phyloP scores from a whole-genome alignment of 1,140 invertebrate species.

The roundworm (Caenorhabditis elegans) region DNA sequence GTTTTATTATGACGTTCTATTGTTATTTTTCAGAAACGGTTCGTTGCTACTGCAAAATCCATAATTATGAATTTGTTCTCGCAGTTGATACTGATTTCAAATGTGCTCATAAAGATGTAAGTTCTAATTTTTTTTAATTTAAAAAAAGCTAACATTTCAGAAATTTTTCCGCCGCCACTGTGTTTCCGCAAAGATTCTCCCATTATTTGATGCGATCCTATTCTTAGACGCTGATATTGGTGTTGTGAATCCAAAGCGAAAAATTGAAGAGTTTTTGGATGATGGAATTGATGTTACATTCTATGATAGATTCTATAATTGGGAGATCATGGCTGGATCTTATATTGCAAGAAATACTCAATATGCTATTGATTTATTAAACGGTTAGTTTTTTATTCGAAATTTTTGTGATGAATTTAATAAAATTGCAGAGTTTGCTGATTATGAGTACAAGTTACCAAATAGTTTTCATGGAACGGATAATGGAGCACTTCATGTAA shows the following conservation, averaged over 20 bases:
- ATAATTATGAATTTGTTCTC: not conserved
- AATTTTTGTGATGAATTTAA: not conserved
- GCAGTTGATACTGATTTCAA: not conserved
- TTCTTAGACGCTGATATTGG: slow-evolving; percentile 62
- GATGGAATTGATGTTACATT: slow-evolving; percentile 56
- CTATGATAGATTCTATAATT: slow-evolving; percentile 62
- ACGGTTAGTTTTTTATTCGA: slow-evolving; percentile 16
- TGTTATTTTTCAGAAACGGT: not conserved
- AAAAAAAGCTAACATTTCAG: not conserved
- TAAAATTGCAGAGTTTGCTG: not conserved
- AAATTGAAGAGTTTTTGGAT: slow-evolving; percentile 59
- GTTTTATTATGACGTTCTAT: too few relatives aligned
- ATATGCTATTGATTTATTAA: slow-evolving; percentile 53
- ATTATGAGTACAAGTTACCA: not conserved
- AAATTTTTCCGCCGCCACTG: slow-evolving; percentile 28
- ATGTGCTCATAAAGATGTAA: not conserved
- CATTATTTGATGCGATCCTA: slow-evolving; percentile 49
- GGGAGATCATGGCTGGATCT: slow-evolving; percentile 58
- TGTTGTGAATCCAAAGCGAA: slow-evolving; percentile 57
- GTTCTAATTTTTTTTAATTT: not conserved
- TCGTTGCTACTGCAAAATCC: not conserved
- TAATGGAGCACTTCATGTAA: slow-evolving; percentile 25
- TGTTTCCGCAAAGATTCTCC: not conserved
- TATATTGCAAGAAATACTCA: slow-evolving; percentile 56
- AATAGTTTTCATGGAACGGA: slow-evolving; percentile 25